A percentile compares a stretch with the other conserved stretches of the same genome.
These are phyloP conservation scores for Erethizon dorsatum DNA, from an alignment of 2,797 vertebrate genomes.

Conservation along the genomic window DNA sequence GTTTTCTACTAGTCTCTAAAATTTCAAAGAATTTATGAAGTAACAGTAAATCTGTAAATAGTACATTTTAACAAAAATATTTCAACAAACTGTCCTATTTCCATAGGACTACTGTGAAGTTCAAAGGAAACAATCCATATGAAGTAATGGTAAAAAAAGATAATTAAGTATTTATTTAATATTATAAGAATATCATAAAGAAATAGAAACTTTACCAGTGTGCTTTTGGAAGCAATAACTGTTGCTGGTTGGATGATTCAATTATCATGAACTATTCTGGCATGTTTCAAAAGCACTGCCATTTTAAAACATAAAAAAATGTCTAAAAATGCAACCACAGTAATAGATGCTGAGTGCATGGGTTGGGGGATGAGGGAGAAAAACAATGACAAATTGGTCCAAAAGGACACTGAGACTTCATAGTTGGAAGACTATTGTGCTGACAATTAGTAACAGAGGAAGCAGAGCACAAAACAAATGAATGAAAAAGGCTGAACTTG, in stretches of 20 bases:
- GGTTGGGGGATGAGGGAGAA: constrained; percentile 80
- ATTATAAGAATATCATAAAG: constrained; percentile 47
- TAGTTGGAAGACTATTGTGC: constrained; percentile 85
- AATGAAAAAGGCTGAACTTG: constrained; percentile 86
- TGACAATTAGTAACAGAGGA: constrained; percentile 86
- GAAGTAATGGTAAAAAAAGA: neutral
- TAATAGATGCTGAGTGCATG: constrained; percentile 81
- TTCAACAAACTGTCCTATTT: constrained; percentile 1
- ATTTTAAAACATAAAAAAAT: constrained; percentile 84
- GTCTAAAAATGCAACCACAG: constrained; percentile 84
- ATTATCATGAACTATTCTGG: constrained; percentile 82
- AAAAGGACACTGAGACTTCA: constrained; percentile 85
- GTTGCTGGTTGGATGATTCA: constrained; percentile 79
- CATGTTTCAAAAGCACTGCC: constrained; percentile 81
- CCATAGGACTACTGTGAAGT: neutral
- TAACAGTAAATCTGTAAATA: constrained; percentile 18
- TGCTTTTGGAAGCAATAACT: constrained; percentile 76
- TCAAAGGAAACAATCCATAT: neutral
- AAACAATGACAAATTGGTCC: constrained; percentile 87
- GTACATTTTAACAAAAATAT: neutral
- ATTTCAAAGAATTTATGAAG: neutral
- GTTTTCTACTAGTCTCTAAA: neutral
- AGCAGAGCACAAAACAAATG: constrained; percentile 86
- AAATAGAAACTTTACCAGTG: constrained; percentile 68
- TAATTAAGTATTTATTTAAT: constrained; percentile 30